A percentile compares a stretch with the other conserved stretches of the same genome.
phyloP scores from a whole-genome alignment of 1,140 invertebrate genomes.

The Dendroctonus ponderosae region DNA sequence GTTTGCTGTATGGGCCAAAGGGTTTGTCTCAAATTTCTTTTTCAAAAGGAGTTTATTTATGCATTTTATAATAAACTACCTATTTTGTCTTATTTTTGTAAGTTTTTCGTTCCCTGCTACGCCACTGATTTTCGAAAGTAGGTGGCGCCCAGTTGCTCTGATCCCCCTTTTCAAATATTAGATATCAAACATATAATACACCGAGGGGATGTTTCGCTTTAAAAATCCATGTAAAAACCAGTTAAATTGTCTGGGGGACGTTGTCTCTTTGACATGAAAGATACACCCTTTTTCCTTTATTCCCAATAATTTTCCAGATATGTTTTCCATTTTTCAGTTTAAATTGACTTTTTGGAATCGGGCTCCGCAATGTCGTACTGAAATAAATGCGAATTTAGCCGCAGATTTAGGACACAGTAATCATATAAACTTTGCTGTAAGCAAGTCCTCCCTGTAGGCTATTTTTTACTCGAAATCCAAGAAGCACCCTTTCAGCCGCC shows the following conservation, averaged over 20 bases:
- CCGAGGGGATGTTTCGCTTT: slow-evolving; percentile 29
- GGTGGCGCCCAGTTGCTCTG: slow-evolving; percentile 3
- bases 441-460: too few species aligned
- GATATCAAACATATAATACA: slow-evolving; percentile 37
- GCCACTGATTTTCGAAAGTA: slow-evolving; percentile 18
- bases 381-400: too few species aligned
- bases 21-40: neutral
- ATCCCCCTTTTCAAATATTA: slow-evolving; percentile 32
- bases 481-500: slow-evolving; percentile 18
- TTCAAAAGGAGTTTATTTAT: neutral
- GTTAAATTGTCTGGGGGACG: slow-evolving; percentile 32
- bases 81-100: neutral
- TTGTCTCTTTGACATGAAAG: slow-evolving; percentile 22
- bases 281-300: slow-evolving; percentile 16
- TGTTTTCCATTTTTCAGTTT: too few species aligned
- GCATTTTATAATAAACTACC: neutral
- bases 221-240: slow-evolving; percentile 37
- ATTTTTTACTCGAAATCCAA: too few species aligned
- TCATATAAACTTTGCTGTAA: too few species aligned
- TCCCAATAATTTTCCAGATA: too few species aligned
- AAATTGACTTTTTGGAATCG: too few species aligned
- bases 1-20: neutral
- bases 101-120: slow-evolving; percentile 9
- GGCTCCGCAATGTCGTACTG: too few species aligned
- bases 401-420: too few species aligned